phyloP scores from a whole-genome alignment of 2,888 invertebrate genomes.

The Oligia fasciuncula region DNA sequence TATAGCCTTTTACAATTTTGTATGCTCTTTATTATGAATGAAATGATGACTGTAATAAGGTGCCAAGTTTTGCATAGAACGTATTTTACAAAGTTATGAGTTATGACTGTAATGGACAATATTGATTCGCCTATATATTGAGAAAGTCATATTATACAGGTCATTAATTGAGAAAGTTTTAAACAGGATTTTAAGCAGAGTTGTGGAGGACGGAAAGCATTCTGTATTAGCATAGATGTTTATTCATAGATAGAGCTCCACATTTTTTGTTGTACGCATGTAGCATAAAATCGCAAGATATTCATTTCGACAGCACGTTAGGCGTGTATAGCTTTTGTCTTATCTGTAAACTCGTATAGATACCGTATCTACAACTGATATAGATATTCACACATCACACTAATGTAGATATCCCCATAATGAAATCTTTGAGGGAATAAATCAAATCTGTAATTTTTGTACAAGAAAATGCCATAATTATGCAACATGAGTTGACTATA shows the following conservation, averaged over 20 bases:
- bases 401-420: slow-evolving; percentile 61
- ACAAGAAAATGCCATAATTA: slow-evolving; percentile 80
- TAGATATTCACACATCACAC: slow-evolving; percentile 79
- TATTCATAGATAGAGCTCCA: slow-evolving; percentile 56
- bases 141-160: slow-evolving; percentile 42
- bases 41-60: slow-evolving; percentile 67
- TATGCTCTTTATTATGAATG: slow-evolving; percentile 71
- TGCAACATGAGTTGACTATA: slow-evolving; percentile 57
- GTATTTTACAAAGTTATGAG: slow-evolving; percentile 59
- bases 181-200: slow-evolving; percentile 43
- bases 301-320: slow-evolving; percentile 74
- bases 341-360: slow-evolving; percentile 78
- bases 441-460: slow-evolving; percentile 62
- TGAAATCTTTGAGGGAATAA: slow-evolving; percentile 63
- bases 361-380: slow-evolving; percentile 82
- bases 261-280: slow-evolving; percentile 53
- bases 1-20: slow-evolving; percentile 80
- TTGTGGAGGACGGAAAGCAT: slow-evolving; percentile 42
- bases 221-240: slow-evolving; percentile 60
- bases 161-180: slow-evolving; percentile 54
- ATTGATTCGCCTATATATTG: slow-evolving; percentile 31
- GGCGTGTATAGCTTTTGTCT: slow-evolving; percentile 73
- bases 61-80: slow-evolving; percentile 76
- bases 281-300: slow-evolving; percentile 70
- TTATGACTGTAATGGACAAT: slow-evolving; percentile 58